These are phyloP conservation scores for Diuraphis noxia DNA, from an alignment of 1,140 invertebrate species.

Conservation along the genomic window DNA sequence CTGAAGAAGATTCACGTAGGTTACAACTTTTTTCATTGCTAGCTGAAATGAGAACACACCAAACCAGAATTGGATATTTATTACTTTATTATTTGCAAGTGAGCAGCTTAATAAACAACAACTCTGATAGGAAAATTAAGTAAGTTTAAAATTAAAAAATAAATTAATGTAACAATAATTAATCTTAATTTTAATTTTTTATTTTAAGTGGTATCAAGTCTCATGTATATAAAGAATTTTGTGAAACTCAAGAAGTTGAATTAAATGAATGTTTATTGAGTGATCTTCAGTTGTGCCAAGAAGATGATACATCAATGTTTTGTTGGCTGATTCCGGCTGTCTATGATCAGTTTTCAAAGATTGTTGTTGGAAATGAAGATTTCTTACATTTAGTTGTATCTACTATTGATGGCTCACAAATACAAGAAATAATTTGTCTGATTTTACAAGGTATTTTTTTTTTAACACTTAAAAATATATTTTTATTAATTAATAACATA, in stretches of 20 bases:
- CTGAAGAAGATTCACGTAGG: constrained; percentile 77
- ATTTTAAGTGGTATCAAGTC: constrained; percentile 70
- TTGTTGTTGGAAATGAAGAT: constrained; percentile 82
- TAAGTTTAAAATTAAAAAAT: constrained; percentile 62
- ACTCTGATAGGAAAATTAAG: constrained; percentile 58
- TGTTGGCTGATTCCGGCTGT: constrained; percentile 89
- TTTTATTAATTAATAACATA: neutral
- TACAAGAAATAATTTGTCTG: constrained; percentile 86
- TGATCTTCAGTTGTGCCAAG: constrained; percentile 81
- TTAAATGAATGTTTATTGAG: constrained; percentile 74
- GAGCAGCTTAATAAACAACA: constrained; percentile 66
- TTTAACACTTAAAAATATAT: neutral
- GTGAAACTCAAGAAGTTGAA: constrained; percentile 78
- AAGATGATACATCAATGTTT: constrained; percentile 83
- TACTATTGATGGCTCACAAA: constrained; percentile 82
- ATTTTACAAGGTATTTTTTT: constrained; percentile 76
- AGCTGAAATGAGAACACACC: constrained; percentile 73
- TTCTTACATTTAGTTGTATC: constrained; percentile 85
- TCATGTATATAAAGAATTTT: constrained; percentile 83
- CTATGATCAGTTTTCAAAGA: constrained; percentile 85
- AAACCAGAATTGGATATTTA: constrained; percentile 79
- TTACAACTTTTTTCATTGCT: constrained; percentile 74
- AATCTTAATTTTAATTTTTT: constrained; percentile 55
- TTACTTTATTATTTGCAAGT: constrained; percentile 86
- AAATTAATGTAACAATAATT: constrained; percentile 56